Conservation (phyloP, 2,888 invertebrate species). For the Pollenia angustigena region DNA sequence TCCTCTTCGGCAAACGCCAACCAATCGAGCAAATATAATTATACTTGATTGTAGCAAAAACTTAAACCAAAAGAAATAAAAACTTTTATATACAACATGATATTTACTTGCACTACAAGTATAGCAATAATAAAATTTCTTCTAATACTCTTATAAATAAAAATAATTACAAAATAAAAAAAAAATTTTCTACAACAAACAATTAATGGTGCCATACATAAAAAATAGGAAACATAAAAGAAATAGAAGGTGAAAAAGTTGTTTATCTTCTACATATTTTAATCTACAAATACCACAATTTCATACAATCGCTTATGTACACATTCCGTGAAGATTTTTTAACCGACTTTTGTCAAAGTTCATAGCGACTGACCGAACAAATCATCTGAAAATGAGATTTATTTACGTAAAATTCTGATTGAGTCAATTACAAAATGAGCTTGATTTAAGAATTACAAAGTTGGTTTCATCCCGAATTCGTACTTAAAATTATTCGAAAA, state of each 20-base stretch:
- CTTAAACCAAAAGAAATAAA: background rate
- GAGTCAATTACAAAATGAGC: no score
- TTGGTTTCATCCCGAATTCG: no score
- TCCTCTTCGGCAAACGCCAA: background rate
- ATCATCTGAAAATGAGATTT: no score
- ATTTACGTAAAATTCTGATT: no score
- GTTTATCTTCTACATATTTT: no score
- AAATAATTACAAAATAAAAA: slow-evolving; percentile 11
- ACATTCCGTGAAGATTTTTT: no score
- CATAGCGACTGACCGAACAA: no score
- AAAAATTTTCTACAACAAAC: background rate
- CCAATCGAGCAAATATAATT: background rate
- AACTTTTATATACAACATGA: slow-evolving; percentile 1
- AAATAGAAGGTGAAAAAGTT: background rate
- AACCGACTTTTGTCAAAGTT: no score
- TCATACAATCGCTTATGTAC: no score
- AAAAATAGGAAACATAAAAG: background rate
- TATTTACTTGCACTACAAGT: background rate
- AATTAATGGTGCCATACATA: background rate
- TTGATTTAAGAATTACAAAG: no score
- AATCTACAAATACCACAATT: background rate
- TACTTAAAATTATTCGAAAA: no score
- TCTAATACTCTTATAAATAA: slow-evolving; percentile 7
- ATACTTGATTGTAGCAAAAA: background rate
- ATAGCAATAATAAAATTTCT: background rate